Evolutionary conservation across 2,113 vertebrate genomes (phyloP), one percentile per base, ranked within the genome.

Genomic region (Corythornis cristatus): DNA sequence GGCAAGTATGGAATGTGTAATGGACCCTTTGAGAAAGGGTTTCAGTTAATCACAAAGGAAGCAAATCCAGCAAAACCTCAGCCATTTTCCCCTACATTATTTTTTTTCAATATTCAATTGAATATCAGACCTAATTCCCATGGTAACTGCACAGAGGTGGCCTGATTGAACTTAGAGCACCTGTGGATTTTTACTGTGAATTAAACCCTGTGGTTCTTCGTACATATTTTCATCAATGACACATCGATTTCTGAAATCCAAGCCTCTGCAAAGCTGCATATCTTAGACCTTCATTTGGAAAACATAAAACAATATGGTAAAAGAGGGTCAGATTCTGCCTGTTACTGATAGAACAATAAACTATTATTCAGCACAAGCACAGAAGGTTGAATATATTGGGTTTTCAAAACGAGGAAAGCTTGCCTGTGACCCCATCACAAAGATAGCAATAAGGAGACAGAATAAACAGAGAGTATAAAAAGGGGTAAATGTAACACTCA

Each of bases 401-500:
- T 14, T 80, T 71, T 50, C 51, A 83, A 73, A 93, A 66, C 0
- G 9, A 83, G 51, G 61, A 71, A 64, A 81, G 51, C 29, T 43
- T 90, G 86, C 40, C 61, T 70, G 45, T 65, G 86, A 90, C 84
- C 95, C 82, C 82, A 56, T 83, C 66, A 42, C 1, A 1, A 62
- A 93, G 46, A 51, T 29, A 45, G 71, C 5, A 16, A 19, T 53
- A 62, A 71, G 45, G 43, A 77, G 40, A 18, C 11, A 62, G 78
- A 57, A 82, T 25, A 29, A 67, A 58, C 56, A 72, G 25, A 37
- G 37, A 35, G 56, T 61, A 80, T 11, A 43, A 37, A 31, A 84
- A 42, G n/a, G 84, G 18, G 85, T 15, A 43, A 60, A 81, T 5
- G 5, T 28, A 84, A 37, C 33, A 94, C 97, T 98, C 97, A 99